Evolutionary conservation across 2,888 invertebrate species (phyloP), one percentile per base, ranked within the genome.

Genomic region (Drosophila nr. medialis): DNA sequence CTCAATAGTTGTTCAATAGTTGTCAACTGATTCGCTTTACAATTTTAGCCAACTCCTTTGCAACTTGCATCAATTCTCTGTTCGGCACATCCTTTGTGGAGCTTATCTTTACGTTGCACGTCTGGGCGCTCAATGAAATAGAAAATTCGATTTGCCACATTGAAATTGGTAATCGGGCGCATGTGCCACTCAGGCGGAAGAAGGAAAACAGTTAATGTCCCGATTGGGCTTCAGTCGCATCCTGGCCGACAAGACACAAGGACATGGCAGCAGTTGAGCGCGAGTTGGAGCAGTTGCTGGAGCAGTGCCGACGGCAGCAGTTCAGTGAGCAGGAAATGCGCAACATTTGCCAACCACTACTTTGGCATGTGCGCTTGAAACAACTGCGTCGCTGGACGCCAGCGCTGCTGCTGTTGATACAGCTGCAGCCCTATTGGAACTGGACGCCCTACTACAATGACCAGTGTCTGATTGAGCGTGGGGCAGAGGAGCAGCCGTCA

Each of bases 391-490:
- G 74, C n/a, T 79, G 81, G 61, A 58, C 61, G 4, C 45, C 0
- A 94, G 96, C 0, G 96, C 97, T 0, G 88, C 94, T 97, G 45
- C 84, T 95, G 27, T 92, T 97, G 80, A 96, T 97, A 62, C 95
- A 96, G 93, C 64, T 96, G 18, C 92, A 97, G 42, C 97, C 97
- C 0, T 93, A 96, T 75, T 98, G 97, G 96, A 96, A 98, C 90
- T 98, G 98, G 98, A 95, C 95, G 8, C 92, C 94, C n/a, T 92
- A 96, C 50, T 95, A 96, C 84, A 94, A 95, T 83, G 94, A 94
- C 71, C 94, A 94, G 77, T 98, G 98, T 91, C 93, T 98, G 84
- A 94, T 98, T 61, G 94, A 83, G 11, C 82, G 67, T 7, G 21
- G 15, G 21, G n/a, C 24, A 6, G 54, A 8, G 10, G 50, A 56